A percentile compares a stretch with the other conserved stretches of the same genome.
These are phyloP conservation scores for Odiellus spinosus DNA, from an alignment of 2,888 invertebrate genomes.

Conservation along the genomic window DNA sequence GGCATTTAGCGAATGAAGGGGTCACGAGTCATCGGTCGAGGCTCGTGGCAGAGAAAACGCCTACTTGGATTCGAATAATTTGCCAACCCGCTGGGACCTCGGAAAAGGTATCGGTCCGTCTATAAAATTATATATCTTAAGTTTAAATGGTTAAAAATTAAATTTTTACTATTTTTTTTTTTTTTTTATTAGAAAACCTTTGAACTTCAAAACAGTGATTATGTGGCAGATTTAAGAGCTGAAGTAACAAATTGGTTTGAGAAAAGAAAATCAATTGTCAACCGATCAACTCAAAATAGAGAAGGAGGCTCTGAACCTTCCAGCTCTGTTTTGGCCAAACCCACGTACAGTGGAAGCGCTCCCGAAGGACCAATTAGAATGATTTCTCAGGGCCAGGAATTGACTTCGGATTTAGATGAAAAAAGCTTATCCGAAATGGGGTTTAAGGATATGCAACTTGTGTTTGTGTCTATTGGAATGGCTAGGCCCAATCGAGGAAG, in stretches of 20 bases:
- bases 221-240: conserved; percentile 76
- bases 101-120: conserved; percentile 40
- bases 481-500: conserved; percentile 42
- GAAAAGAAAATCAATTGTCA: conserved; percentile 28
- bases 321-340: too few relatives aligned
- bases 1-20: conserved; percentile 67
- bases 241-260: conserved; percentile 96
- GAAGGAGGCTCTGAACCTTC: too few relatives aligned
- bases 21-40: conserved; percentile 60
- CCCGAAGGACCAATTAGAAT: conserved; percentile 74
- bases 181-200: conserved; percentile 41
- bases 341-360: too few relatives aligned
- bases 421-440: conserved; percentile 77
- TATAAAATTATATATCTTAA: background rate
- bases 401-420: conserved; percentile 82
- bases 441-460: conserved; percentile 82
- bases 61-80: conserved; percentile 54
- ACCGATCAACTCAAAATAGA: too few relatives aligned
- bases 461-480: conserved; percentile 77
- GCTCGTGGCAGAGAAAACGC: conserved; percentile 40
- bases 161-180: background rate
- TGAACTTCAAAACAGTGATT: conserved; percentile 65
- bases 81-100: conserved; percentile 77
- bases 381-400: conserved; percentile 76
- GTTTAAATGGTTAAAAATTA: background rate